Evolutionary conservation across 2,113 vertebrate genomes (phyloP).

Genomic region (Ellobius talpinus): DNA sequence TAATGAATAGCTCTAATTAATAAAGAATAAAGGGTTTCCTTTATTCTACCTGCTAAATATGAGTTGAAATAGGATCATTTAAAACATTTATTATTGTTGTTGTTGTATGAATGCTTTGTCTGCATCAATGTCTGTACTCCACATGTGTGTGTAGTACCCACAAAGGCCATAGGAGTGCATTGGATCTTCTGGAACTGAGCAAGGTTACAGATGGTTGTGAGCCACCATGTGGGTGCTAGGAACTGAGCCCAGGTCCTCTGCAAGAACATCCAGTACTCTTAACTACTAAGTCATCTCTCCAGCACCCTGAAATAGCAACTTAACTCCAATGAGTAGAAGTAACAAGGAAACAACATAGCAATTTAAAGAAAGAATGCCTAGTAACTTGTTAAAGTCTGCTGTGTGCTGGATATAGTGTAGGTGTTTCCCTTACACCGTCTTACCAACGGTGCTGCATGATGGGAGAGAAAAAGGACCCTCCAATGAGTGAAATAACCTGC

Average conservation of each 20-base stretch:
- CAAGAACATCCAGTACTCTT: background rate
- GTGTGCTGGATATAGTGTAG: background rate
- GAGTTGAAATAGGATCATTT: background rate
- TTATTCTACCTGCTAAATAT: background rate
- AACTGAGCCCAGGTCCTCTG: background rate
- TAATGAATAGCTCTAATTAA: background rate
- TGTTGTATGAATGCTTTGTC: background rate
- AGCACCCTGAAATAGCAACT: background rate
- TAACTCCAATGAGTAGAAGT: background rate
- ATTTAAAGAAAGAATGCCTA: conserved; percentile 15
- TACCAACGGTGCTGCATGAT: background rate
- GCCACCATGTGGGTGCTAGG: background rate
- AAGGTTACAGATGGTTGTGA: background rate
- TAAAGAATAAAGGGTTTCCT: background rate
- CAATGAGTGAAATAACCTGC: background rate
- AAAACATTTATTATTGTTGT: background rate
- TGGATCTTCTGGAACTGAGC: background rate
- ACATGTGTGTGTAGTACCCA: background rate
- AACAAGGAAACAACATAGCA: background rate
- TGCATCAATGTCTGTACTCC: background rate
- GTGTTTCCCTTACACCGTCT: background rate
- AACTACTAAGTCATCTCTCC: background rate
- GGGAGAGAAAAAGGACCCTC: background rate
- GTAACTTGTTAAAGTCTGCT: background rate
- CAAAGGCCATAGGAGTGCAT: background rate